Evolutionary conservation across 2,888 invertebrate genomes (phyloP), one percentile per base, ranked within the genome.

Genomic region (Tetragnatha montana): DNA sequence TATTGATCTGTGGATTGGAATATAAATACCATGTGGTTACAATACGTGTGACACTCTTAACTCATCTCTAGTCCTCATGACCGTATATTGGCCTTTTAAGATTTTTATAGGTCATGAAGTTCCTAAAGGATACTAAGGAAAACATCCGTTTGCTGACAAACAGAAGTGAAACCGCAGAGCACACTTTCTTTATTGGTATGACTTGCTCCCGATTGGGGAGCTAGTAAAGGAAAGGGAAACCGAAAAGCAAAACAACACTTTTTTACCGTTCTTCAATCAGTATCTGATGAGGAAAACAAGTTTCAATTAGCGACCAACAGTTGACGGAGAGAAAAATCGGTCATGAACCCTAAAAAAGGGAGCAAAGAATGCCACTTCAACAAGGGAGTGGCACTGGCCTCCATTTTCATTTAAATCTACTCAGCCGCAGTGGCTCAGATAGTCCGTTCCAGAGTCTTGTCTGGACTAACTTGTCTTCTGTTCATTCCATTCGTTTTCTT

Each of bases 261-360:
- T 82, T 74, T 50, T 35, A 21, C 10, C 35, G 12, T 21, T 84
- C 50, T 86, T 86, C 85, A 86, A 86, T 86, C 85, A 86, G 85
- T 79, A 78, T 86, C 85, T 86, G 85, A 76, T 86, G 85, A 78
- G 85, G 85, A 86, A 86, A 86, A 86, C 85, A 86, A 86, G 85
- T 86, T 86, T 86, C 85, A 86, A 86, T 86, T 86, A 86, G 85
- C 85, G 85, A 86, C 85, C 79, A 86, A 79, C 85, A 79, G 85
- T 79, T 86, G 79, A 86, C 79, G 85, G 85, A 78, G 85, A 86
- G 85, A 86, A 79, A 86, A 86, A 86, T 86, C 85, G 85, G 85
- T 86, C 85, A 86, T 86, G 85, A 86, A 86, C 85, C 85, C 85
- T 79, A 76, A 86, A 86, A 86, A 79, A 50, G 85, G 51, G 71